Conservation (phyloP, 2,797 vertebrate genomes). For the Fistularia tabacaria region DNA sequence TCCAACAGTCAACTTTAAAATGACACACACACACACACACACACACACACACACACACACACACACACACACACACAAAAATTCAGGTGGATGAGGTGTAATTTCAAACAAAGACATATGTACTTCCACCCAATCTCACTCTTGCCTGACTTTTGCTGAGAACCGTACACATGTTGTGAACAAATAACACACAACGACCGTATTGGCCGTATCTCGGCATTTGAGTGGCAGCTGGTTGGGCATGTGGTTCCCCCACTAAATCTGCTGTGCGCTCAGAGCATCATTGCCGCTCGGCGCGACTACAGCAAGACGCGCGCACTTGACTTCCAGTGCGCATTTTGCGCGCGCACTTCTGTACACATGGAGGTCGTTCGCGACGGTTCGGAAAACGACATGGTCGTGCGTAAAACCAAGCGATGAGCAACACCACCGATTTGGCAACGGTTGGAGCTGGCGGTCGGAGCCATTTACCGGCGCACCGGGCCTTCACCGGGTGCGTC, state of each 20-base stretch:
- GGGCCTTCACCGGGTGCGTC: constrained; percentile 70
- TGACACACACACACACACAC: too few species aligned
- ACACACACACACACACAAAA: too few species aligned
- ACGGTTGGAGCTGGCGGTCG: constrained; percentile 14
- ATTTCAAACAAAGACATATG: too few species aligned
- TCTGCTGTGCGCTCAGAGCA: constrained; percentile 38
- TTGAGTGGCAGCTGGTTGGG: constrained; percentile 41
- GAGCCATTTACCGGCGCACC: constrained; percentile 34
- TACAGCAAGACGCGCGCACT: constrained; percentile 24
- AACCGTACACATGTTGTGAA: too few species aligned
- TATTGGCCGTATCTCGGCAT: too few species aligned
- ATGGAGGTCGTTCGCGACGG: background rate
- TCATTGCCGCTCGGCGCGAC: constrained; percentile 24
- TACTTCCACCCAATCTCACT: too few species aligned
- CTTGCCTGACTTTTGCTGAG: too few species aligned
- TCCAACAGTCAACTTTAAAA: too few species aligned
- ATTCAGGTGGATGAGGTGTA: too few species aligned
- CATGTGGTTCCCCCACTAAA: constrained; percentile 29
- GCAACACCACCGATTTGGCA: constrained; percentile 36
- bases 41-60: too few species aligned
- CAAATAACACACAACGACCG: too few species aligned
- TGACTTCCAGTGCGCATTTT: background rate
- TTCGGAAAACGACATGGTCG: background rate
- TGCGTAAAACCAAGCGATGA: constrained; percentile 41
- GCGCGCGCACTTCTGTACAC: background rate